phyloP scores from a whole-genome alignment of 1,140 invertebrate species.

The Apis cerana region DNA sequence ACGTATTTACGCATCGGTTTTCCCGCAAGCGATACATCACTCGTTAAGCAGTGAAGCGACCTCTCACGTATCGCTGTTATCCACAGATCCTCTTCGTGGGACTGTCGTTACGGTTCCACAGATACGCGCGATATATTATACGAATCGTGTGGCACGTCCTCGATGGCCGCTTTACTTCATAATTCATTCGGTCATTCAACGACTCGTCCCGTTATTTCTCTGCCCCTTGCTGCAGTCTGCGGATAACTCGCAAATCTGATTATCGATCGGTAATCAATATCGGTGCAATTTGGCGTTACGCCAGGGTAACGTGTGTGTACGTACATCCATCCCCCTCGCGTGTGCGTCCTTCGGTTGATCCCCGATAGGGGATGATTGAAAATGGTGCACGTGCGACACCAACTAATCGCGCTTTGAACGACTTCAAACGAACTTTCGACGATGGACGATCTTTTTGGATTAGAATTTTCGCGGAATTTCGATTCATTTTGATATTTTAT shows the following conservation, averaged over 20 bases:
- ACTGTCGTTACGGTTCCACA: neutral
- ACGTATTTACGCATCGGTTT: conserved; percentile 2
- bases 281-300: conserved; percentile 65
- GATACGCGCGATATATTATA: conserved; percentile 8
- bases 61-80: conserved; percentile 12
- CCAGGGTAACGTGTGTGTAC: conserved; percentile 23
- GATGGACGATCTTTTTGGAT: too few relatives aligned
- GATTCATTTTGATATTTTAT: neutral
- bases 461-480: neutral
- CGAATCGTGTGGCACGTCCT: neutral
- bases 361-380: conserved; percentile 26
- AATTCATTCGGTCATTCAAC: conserved; percentile 41
- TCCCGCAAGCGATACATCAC: conserved; percentile 22
- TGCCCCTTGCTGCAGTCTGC: neutral
- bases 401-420: conserved; percentile 24
- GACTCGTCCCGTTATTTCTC: neutral
- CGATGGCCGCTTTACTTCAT: conserved; percentile 23
- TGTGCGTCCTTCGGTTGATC: conserved; percentile 2
- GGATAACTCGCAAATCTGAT: conserved; percentile 69
- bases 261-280: conserved; percentile 75
- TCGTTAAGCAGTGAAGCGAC: conserved; percentile 17
- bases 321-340: neutral
- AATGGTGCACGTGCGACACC: neutral
- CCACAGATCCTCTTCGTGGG: neutral
- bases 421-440: conserved; percentile 8